Evolutionary conservation across 1,140 invertebrate species (phyloP).

Genomic region (Papilio polyxenes): DNA sequence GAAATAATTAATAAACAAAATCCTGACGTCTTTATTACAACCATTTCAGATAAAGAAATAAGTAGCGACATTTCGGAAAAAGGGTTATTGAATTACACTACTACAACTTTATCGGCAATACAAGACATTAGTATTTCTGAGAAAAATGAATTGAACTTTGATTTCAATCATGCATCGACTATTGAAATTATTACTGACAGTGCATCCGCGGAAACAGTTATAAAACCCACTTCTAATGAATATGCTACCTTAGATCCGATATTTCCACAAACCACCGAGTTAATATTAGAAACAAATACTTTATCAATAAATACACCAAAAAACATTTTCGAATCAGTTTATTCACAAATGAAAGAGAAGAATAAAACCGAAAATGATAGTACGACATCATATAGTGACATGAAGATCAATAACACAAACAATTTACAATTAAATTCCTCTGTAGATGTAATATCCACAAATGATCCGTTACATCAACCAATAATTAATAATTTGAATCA

Average conservation of each 20-base stretch:
- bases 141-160: conserved; percentile 41
- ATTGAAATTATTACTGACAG: conserved; percentile 48
- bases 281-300: conserved; percentile 33
- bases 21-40: neutral
- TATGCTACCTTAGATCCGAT: conserved; percentile 46
- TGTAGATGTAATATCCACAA: neutral
- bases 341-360: conserved; percentile 45
- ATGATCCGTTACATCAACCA: neutral
- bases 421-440: neutral
- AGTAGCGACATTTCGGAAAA: neutral
- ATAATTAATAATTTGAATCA: conserved; percentile 9
- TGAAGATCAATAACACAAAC: conserved; percentile 3
- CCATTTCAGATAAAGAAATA: neutral
- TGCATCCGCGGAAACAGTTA: conserved; percentile 45
- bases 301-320: conserved; percentile 34
- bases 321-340: conserved; percentile 48
- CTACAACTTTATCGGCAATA: conserved; percentile 10
- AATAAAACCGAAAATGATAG: conserved; percentile 7
- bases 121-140: conserved; percentile 35
- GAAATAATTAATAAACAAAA: conserved; percentile 4
- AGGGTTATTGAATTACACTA: neutral
- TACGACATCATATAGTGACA: neutral
- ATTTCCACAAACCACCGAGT: conserved; percentile 28
- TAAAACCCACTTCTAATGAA: conserved; percentile 42
- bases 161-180: conserved; percentile 56